Conservation (phyloP, 2,888 invertebrate species). For the Cordylochernes scorpioides region DNA sequence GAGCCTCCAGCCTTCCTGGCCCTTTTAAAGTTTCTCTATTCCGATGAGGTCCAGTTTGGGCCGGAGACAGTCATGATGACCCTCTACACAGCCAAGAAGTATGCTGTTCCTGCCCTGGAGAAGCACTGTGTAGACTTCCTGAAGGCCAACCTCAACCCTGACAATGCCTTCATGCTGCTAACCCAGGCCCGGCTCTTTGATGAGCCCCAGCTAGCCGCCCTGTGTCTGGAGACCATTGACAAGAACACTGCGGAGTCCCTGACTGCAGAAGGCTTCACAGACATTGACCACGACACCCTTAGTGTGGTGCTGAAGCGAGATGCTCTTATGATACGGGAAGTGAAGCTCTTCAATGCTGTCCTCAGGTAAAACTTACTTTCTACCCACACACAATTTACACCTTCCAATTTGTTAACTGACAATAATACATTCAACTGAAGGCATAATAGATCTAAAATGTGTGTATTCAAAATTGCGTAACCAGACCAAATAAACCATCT, state of each 20-base stretch:
- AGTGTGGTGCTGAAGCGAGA: conserved; percentile 47
- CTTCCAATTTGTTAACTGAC: background rate
- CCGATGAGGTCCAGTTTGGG: conserved; percentile 53
- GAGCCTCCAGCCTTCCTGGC: conserved; percentile 53
- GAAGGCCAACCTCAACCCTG: conserved; percentile 41
- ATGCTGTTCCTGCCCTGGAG: conserved; percentile 54
- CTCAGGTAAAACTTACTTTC: conserved; percentile 23
- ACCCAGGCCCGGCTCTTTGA: conserved; percentile 52
- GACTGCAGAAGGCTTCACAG: conserved; percentile 47
- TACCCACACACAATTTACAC: background rate
- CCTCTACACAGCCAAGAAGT: conserved; percentile 58
- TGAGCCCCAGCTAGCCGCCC: conserved; percentile 47
- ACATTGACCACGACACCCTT: conserved; percentile 50
- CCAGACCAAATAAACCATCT: too few relatives aligned
- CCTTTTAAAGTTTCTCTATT: conserved; percentile 38
- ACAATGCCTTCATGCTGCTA: conserved; percentile 53
- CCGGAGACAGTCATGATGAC: conserved; percentile 66
- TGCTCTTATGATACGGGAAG: conserved; percentile 46
- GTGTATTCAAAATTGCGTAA: background rate
- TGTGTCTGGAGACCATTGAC: conserved; percentile 55
- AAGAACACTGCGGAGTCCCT: conserved; percentile 52
- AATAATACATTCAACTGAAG: background rate
- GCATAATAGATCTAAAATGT: background rate
- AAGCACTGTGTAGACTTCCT: conserved; percentile 54
- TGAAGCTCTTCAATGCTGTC: conserved; percentile 45